These are phyloP conservation scores for Harlomillsia oculata DNA, from an alignment of 1,140 invertebrate genomes.

Conservation along the genomic window DNA sequence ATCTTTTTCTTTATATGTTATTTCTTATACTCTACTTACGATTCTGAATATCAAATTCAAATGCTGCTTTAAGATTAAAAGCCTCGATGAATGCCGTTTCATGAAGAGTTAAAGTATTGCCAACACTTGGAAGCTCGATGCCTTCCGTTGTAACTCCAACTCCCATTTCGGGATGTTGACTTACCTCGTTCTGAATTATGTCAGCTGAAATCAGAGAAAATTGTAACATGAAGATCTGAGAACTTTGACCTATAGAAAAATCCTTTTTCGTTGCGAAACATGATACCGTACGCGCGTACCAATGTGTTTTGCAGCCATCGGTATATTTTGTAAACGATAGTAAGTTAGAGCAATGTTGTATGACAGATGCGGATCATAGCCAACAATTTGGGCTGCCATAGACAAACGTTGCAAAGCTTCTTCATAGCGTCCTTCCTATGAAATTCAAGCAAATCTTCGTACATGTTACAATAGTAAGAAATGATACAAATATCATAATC, in stretches of 20 bases:
- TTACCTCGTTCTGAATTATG: slow-evolving; percentile 91
- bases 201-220: slow-evolving; percentile 52
- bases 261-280: background rate
- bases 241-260: background rate
- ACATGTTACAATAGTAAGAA: background rate
- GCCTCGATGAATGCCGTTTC: slow-evolving; percentile 95
- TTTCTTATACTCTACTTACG: too few relatives aligned
- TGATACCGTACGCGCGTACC: slow-evolving; percentile 41
- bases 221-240: too few relatives aligned
- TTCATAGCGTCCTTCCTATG: slow-evolving; percentile 72
- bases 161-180: slow-evolving; percentile 93
- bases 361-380: slow-evolving; percentile 81
- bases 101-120: slow-evolving; percentile 90
- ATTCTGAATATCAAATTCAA: slow-evolving; percentile 95
- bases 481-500: background rate
- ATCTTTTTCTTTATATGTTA: too few relatives aligned
- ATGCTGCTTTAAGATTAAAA: slow-evolving; percentile 96
- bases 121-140: slow-evolving; percentile 90
- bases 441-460: slow-evolving; percentile 27
- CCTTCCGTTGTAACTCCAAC: slow-evolving; percentile 98
- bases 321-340: slow-evolving; percentile 87
- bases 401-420: slow-evolving; percentile 87
- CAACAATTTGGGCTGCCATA: slow-evolving; percentile 73
- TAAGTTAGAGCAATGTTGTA: slow-evolving; percentile 96
- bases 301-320: slow-evolving; percentile 77